Conservation (phyloP, 2,888 invertebrate species). For the Pseudeuparius sepicola region DNA sequence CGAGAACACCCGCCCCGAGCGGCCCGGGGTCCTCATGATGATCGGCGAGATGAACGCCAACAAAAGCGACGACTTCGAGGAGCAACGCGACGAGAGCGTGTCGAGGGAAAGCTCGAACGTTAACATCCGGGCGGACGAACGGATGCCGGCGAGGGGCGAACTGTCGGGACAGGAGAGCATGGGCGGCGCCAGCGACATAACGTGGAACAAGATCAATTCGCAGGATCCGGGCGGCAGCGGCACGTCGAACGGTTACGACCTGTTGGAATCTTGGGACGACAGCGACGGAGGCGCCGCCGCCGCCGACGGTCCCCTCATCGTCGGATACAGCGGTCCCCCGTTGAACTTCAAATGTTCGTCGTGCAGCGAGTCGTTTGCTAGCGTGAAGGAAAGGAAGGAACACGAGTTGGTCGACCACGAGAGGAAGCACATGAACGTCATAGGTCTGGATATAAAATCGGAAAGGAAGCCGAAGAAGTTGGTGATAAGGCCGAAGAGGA, state of each 20-base stretch:
- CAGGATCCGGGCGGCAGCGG: background rate
- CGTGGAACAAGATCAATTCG: conserved; percentile 41
- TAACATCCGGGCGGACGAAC: conserved; percentile 75
- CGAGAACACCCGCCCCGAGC: conserved; percentile 31
- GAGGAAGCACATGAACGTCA: no score
- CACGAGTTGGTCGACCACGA: conserved; percentile 51
- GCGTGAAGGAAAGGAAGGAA: conserved; percentile 52
- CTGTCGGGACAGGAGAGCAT: conserved; percentile 80
- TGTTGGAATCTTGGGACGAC: conserved; percentile 59
- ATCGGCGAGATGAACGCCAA: conserved; percentile 30
- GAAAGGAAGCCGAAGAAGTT: conserved; percentile 34
- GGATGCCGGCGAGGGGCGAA: conserved; percentile 80
- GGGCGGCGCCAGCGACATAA: conserved; percentile 65
- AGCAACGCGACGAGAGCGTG: conserved; percentile 35
- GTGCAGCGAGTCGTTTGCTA: conserved; percentile 50
- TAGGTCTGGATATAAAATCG: conserved; percentile 30
- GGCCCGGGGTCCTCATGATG: conserved; percentile 34
- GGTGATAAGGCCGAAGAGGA: conserved; percentile 31
- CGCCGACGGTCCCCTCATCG: conserved; percentile 31
- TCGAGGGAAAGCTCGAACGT: conserved; percentile 50
- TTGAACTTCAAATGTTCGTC: conserved; percentile 47
- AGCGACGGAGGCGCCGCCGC: no score
- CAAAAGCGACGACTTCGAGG: conserved; percentile 22
- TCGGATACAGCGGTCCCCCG: conserved; percentile 36
- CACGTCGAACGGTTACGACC: no score